Base-by-base conservation (phyloP, 2,888 invertebrate genomes). In the Criorhina ranunculi region DNA sequence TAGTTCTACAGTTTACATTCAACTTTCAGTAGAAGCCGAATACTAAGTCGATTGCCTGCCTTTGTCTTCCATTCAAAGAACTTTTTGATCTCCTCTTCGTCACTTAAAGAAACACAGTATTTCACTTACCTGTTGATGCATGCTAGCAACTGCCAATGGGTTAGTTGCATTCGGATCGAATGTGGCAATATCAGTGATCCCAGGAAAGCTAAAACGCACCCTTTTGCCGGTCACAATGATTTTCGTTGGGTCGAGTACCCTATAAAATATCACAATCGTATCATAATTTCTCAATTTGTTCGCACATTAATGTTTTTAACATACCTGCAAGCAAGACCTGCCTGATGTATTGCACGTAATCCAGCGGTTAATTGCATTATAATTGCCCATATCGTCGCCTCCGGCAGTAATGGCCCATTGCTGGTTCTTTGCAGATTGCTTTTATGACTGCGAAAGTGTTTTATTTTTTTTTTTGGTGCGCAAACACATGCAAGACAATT, bases 311-410 rank as follows among this genome's bases (percentile, higher is more conserved):
- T 0, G 62, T 29, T 15, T 60, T 66, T 44, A 72, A 88, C 89
- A 81, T 89, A 94, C 94, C 94, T 94, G 94, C 94, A 94, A 35
- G 94, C 94, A 0, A 94, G 91, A 40, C 94, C 94, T 35, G 94
- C 93, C 40, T 93, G 95, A 92, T 99, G 99, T 87, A 99, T 96
- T 78, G 96, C 95, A 73, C 99, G 94, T 87, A 99, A 93, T 0
- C 98, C 99, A 2, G 98, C 97, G 33, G 98, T 98, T 87, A 99
- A 93, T 92, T 99, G 98, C 88, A 99, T 98, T 57, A 99, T 95
- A 88, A 98, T 96, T 88, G 96, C 96, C 99, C 99, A 99, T 87
- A 99, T 95, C 66, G 97, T 95, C 42, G 96, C 95, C 91, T 99
- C 99, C 0, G 98, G 96, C 86, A 99, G 93, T 90, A 97, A 92